Base-by-base conservation (phyloP, 2,888 invertebrate genomes). In the Apotomis capreana region DNA sequence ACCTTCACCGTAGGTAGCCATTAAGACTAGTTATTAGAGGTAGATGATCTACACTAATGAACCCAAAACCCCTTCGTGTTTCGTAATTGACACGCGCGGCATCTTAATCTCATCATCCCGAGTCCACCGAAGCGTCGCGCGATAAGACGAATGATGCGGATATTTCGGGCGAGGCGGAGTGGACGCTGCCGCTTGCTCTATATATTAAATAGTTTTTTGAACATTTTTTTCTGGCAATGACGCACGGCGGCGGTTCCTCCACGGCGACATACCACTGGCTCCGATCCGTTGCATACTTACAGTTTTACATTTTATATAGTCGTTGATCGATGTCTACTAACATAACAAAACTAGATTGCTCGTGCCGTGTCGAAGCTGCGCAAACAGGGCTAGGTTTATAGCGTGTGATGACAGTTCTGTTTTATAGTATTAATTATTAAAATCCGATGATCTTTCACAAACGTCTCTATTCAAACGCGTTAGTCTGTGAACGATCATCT, bases 311-410 rank as follows among this genome's bases (percentile, higher is more conserved):
- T 80, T 83, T 49, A 49, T 8, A 6, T 87, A 89, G 88, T 86
- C 78, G 86, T 89, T 86, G 86, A 87, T 91, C 90, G 90, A 91
- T 92, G 92, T 92, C 89, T 92, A 92, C 92, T 92, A 92, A 92
- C 92, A 84, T 90, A 91, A 90, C 90, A 88, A 84, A 81, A 86
- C 83, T 87, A 87, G 85, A 83, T 82, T 78, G 91, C 89, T 90
- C 90, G 89, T 87, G 86, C 84, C 87, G 37, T 86, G 81, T 84
- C 81, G 77, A 85, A 86, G 87, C 87, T 89, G 87, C 86, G 87
- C 86, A 84, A 82, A 83, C 87, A 90, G 91, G 91, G 90, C 88
- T 92, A 92, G 91, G 91, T 89, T 79, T 78, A 75, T 80, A 86
- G 83, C 84, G 90, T 90, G 91, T 91, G 90, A 84, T 83, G 80